Evolutionary conservation across 1,140 invertebrate genomes (phyloP), one percentile per base, ranked within the genome.

Genomic region (Aphelenchoides avenae): DNA sequence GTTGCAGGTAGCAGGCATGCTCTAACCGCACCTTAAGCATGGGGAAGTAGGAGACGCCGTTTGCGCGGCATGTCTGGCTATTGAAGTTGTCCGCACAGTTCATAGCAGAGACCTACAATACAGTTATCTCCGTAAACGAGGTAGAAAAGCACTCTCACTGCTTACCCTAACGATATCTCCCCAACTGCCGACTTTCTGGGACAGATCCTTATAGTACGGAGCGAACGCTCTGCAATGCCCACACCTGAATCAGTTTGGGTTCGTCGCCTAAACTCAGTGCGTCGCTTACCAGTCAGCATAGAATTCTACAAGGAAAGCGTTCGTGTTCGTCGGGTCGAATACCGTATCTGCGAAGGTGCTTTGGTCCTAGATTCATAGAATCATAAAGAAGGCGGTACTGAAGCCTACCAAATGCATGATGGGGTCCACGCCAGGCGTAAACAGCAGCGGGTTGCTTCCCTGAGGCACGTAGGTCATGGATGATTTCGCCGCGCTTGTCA

Each of bases 71-170:
- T 9, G 67, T 60, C 39, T 57, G 55, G n/a, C 57, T 50, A 59
- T 75, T 75, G 55, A 75, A 75, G n/a, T 44, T 46, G 47, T 75
- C 73, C 30, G 73, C 73, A 31, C 73, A 75, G 44, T 75, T 75
- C 30, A 75, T 70, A 24, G 64, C 73, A 20, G 64, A 64, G 26
- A 75, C 64, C 18, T 44, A 59, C 6, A n/a, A n/a, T n/a, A n/a
- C n/a, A n/a, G n/a, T n/a, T n/a, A n/a, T n/a, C n/a, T n/a, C n/a
- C n/a, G n/a, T n/a, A n/a, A n/a, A n/a, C 18, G 22, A 50, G 6
- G 2, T 15, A 15, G 18, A 47, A 48, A 48, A 48, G 6, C 27
- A 2, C 27, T 18, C 26, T 7, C 1, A 2, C 5, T 18, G 30
- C 47, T 59, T 20, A 73, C 66, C 31, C 51, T 39, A 2, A 63